Base-by-base conservation (phyloP, 23 tunicate genomes). In the Ciona savignyi region DNA sequence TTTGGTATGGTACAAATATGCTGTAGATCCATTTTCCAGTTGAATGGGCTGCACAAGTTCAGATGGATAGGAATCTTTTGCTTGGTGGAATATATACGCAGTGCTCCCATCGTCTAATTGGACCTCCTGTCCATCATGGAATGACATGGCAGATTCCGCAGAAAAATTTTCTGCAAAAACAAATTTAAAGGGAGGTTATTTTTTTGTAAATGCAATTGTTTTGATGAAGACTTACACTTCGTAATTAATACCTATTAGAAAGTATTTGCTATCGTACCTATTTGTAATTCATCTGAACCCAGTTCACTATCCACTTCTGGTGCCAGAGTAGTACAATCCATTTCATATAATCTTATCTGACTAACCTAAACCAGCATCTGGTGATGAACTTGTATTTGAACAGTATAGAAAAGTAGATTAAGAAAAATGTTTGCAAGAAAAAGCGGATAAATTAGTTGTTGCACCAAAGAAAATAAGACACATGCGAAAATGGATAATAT, bases 31-130 rank as follows among this genome's bases (percentile, higher is more conserved):
- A 77, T 77, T 66, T 21, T 77, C 81, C 22, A 77, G 70, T n/a
- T 77, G 70, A 1, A 77, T 65, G 25, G 70, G 62, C 1, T 77
- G 81, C 0, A 65, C 63, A 1, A 63, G 42, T 34, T 77, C 70
- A 33, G 30, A 22, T 21, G 62, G 32, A 27, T 34, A 62, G 28
- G 25, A 20, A 34, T 63, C 80, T 51, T 69, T 30, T 29, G 68
- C 70, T 51, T 34, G 33, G 70, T 71, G 76, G 32, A 68, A 80
- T 25, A 80, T 80, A 9, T 30, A 72, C 61, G 84, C 84, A 25
- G 84, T 80, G 0, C 67, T 30, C 32, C 84, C 84, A 71, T 80
- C 84, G 49, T 80, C 84, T 25, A 80, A 75, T 71, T 80, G 77
- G 21, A 80, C 84, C 32, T 71, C 77, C 34, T 80, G 84, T 0